Base-by-base conservation (phyloP, 1,140 invertebrate species). In the Rhyacophila brunnea region DNA sequence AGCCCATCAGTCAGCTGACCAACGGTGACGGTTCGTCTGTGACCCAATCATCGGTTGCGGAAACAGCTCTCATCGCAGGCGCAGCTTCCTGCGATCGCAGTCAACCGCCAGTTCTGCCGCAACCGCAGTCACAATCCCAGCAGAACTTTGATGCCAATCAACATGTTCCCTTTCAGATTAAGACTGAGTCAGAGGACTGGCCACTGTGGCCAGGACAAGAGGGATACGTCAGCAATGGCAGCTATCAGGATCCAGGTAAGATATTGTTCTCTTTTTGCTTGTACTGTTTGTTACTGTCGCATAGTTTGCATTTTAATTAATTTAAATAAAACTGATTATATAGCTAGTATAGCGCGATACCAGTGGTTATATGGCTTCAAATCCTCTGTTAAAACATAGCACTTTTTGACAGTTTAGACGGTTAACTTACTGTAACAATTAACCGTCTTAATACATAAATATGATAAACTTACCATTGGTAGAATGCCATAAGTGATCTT, bases 161-260 rank as follows among this genome's bases (percentile, higher is more conserved):
- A 36, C 18, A 11, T 28, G 3, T 47, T 18, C 47, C 47, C 10
- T 59, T 63, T 28, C 54, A 58, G 23, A 63, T 63, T 18, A 63
- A 63, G 35, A 63, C 56, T 14, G 61, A 63, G 49, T 11, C 32
- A 14, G 56, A 63, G 4, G 60, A 63, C 34, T 46, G 43, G 14
- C n/a, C 20, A 1, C n/a, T 6, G 4, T 63, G 61, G 61, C 50
- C 15, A 15, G 15, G 23, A 18, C 18, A 46, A 40, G 23, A 28
- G 9, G 23, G 23, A 13, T 57, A 38, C 48, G 35, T 35, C 11
- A 15, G 19, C 6, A 57, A 57, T 23, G 46, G 40, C 20, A 57
- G 48, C 14, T 18, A 36, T 38, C 19, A 48, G 13, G 48, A 57
- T 42, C 32, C 54, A 42, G 44, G 54, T 57, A 18, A 23, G n/a